Percentiles rank a stretch among this genome's conserved stretches.
These are phyloP conservation scores for Gila orcuttii DNA, from an alignment of 2,113 vertebrate genomes.

Conservation along the genomic window DNA sequence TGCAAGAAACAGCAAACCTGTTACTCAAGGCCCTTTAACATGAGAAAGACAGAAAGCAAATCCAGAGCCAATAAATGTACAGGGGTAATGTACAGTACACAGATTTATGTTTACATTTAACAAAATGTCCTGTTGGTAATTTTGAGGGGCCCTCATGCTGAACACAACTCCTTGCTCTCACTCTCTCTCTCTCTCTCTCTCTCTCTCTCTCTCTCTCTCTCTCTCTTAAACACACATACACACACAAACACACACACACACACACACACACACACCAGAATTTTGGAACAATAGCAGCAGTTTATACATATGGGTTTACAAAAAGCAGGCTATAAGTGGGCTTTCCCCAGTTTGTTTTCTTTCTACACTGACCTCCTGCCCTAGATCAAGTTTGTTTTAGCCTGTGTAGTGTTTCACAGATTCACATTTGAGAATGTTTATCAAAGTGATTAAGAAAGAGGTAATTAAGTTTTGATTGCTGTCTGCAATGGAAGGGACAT, in stretches of 20 bases:
- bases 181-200: no score
- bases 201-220: no score
- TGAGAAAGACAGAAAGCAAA: neutral
- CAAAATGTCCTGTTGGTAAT: no score
- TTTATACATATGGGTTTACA: neutral
- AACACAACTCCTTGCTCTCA: neutral
- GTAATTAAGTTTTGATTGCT: neutral
- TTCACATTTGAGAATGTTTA: conserved; percentile 1
- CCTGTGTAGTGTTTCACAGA: neutral
- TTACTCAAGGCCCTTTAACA: conserved; percentile 15
- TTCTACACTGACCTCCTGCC: neutral
- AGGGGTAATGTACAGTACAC: no score
- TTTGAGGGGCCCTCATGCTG: neutral
- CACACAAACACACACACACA: no score
- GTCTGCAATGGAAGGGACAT: neutral
- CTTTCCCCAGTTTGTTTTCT: neutral
- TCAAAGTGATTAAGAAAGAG: neutral
- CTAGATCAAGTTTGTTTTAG: neutral
- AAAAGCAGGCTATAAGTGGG: neutral
- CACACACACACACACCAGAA: neutral
- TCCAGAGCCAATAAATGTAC: conserved; percentile 7
- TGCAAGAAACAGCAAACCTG: conserved; percentile 4
- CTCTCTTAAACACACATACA: no score
- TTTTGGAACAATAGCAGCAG: no score
- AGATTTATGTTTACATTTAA: no score